Evolutionary conservation across 2,113 vertebrate species (phyloP), one percentile per base, ranked within the genome.

Genomic region (Gopherus flavomarginatus): DNA sequence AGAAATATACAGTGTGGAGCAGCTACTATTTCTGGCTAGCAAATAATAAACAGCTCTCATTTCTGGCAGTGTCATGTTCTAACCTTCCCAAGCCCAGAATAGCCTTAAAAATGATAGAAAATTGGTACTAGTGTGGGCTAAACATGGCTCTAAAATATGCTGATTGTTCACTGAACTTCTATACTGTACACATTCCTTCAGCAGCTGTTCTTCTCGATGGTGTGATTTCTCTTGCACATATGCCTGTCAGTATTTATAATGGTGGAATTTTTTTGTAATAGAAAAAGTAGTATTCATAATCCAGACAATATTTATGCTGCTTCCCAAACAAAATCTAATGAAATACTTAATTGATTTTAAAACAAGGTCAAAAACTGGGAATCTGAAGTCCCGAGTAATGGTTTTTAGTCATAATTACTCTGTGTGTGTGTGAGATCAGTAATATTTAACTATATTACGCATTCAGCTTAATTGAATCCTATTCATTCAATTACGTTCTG

Each of bases 161-260:
- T n/a, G 47, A 29, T 80, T 82, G 21, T 81, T 89, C 83, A 10
- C 78, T 10, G 81, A 52, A 80, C 14, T 94, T 94, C 87, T 84
- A n/a, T 72, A 44, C 62, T 78, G 90, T 72, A 62, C 90, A 94
- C 56, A 59, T 62, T 93, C 54, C 83, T 35, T 77, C 1, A 0
- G 83, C 72, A 89, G 85, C 47, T 42, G 13, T 57, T 83, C 8
- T n/a, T 52, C 13, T 42, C 26, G 16, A 27, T 26, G n/a, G 26
- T 13, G 12, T 54, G 24, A 82, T 83, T 89, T 14, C 17, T 1
- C 31, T 5, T 22, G 56, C 0, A 0, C 11, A 3, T 0, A 0
- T 47, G 69, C 31, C 49, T 56, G 27, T 49, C 90, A 29, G 59
- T 1, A 6, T 53, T 90, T 69, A 77, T 62, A 86, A 89, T 16